phyloP scores from a whole-genome alignment of 2,113 vertebrate genomes.

The Limanda limanda region DNA sequence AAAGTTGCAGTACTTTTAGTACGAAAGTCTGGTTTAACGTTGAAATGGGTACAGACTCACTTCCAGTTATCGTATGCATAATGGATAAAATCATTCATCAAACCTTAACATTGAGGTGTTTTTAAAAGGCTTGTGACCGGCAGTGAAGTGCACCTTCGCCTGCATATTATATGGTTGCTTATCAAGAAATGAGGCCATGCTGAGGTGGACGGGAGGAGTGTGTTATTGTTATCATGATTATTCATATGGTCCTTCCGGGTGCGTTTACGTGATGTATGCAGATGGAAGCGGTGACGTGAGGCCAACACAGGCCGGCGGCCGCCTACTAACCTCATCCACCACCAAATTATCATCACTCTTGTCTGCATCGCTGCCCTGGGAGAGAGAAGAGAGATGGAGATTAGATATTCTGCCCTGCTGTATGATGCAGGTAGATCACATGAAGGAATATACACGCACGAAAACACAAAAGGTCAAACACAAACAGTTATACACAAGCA shows the following conservation, averaged over 20 bases:
- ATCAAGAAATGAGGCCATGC: constrained; percentile 29
- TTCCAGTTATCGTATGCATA: constrained; percentile 11
- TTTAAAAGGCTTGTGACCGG: not conserved
- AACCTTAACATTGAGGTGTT: not conserved
- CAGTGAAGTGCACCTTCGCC: not conserved
- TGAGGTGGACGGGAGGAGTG: constrained; percentile 13
- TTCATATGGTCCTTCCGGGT: constrained; percentile 61
- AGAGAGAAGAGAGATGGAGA: constrained; percentile 38
- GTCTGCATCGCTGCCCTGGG: constrained; percentile 91
- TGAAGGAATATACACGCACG: not conserved
- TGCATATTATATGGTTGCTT: constrained; percentile 10
- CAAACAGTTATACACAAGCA: not conserved
- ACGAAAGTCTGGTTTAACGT: not conserved
- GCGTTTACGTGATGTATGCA: constrained; percentile 71
- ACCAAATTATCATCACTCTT: constrained; percentile 95
- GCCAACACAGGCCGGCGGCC: constrained; percentile 49
- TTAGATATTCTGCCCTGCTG: constrained; percentile 29
- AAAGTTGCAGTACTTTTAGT: not conserved
- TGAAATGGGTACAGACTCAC: not conserved
- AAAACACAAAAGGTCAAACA: not conserved
- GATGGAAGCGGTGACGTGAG: constrained; percentile 66
- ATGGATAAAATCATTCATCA: constrained; percentile 2
- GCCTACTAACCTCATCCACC: constrained; percentile 87
- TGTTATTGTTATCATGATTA: constrained; percentile 52
- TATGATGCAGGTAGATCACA: constrained; percentile 34